phyloP scores from a whole-genome alignment of 2,888 invertebrate genomes.

The Xestia c-nigrum region DNA sequence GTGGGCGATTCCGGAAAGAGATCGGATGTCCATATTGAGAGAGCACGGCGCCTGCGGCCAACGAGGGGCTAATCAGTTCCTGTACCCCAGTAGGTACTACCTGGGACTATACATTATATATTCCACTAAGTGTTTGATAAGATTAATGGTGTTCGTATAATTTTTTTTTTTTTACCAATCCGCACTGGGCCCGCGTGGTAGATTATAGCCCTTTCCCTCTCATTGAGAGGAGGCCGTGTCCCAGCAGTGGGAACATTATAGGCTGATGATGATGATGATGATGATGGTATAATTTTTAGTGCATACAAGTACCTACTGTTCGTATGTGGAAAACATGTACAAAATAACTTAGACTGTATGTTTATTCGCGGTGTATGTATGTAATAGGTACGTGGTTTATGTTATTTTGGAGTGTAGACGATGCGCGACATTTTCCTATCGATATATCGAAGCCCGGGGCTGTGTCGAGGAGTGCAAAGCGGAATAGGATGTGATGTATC shows the following conservation, averaged over 20 bases:
- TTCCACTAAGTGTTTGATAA: constrained; percentile 3
- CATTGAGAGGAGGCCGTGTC: too few species aligned
- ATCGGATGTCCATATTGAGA: constrained; percentile 67
- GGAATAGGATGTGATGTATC: constrained; percentile 62
- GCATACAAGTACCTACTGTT: background rate
- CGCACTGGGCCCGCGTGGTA: too few species aligned
- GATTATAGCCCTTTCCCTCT: too few species aligned
- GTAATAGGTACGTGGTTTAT: constrained; percentile 12
- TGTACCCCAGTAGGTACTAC: constrained; percentile 21
- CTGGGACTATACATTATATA: constrained; percentile 1
- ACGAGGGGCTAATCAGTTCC: constrained; percentile 70
- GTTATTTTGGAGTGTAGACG: constrained; percentile 25
- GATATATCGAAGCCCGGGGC: constrained; percentile 69
- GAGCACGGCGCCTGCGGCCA: constrained; percentile 43
- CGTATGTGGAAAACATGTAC: background rate
- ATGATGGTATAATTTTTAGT: background rate
- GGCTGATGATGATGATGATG: too few species aligned
- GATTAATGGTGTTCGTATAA: background rate
- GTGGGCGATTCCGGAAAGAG: constrained; percentile 63
- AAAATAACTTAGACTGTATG: background rate
- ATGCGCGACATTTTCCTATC: constrained; percentile 50
- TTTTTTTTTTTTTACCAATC: too few species aligned
- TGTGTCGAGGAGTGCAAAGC: constrained; percentile 66
- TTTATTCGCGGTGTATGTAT: background rate
- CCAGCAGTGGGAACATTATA: too few species aligned